phyloP scores from a whole-genome alignment of 2,888 invertebrate genomes.

The Anarsia innoxiella region DNA sequence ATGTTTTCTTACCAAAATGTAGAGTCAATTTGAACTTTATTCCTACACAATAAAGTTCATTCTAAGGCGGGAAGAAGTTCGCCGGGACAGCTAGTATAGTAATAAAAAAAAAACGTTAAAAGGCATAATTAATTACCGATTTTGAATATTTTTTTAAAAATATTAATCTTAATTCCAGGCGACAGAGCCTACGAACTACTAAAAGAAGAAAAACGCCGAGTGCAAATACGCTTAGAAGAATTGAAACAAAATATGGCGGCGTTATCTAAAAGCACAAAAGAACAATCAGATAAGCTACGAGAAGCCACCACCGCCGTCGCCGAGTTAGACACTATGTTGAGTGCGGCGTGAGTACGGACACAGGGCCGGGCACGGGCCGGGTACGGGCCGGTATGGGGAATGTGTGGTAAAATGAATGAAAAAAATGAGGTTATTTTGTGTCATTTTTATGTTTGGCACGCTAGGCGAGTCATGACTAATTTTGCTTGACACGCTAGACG shows the following conservation, averaged over 20 bases:
- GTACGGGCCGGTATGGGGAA: no score
- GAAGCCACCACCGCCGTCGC: constrained; percentile 37
- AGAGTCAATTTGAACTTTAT: not conserved
- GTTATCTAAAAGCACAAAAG: constrained; percentile 32
- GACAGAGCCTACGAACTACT: constrained; percentile 40
- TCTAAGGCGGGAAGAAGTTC: no score
- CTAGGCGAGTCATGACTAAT: no score
- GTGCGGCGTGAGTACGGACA: no score
- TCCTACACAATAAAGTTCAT: not conserved
- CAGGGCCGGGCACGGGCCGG: no score
- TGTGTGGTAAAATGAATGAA: no score
- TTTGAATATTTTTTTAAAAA: not conserved
- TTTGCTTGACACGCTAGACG: no score
- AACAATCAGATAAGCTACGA: constrained; percentile 38
- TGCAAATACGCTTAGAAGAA: constrained; percentile 25
- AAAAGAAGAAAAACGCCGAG: constrained; percentile 40
- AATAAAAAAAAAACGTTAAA: not conserved
- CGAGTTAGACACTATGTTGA: constrained; percentile 43
- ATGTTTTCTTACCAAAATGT: not conserved
- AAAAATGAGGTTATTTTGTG: no score
- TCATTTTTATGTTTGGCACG: no score
- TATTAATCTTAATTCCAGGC: constrained; percentile 30
- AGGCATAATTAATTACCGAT: not conserved
- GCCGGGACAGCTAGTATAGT: no score
- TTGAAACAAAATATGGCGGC: constrained; percentile 37